phyloP scores from a whole-genome alignment of 1,140 invertebrate species.

The Rhyzopertha dominica region DNA sequence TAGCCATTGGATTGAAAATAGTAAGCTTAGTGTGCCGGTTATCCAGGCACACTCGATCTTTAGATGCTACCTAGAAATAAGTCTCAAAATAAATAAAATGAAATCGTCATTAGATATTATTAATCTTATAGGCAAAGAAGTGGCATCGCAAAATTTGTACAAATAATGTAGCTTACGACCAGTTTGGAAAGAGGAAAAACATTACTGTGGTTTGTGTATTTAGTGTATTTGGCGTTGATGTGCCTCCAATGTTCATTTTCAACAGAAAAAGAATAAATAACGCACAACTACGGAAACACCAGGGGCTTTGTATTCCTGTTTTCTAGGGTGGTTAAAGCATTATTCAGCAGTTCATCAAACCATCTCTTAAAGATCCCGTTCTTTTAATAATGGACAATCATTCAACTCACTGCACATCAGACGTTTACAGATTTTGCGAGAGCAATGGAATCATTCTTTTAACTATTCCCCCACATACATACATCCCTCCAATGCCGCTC shows the following conservation, averaged over 20 bases:
- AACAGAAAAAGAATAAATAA: conserved; percentile 38
- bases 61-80: too few relatives aligned
- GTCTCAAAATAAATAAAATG: too few relatives aligned
- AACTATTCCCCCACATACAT: conserved; percentile 11
- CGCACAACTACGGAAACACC: conserved; percentile 25
- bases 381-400: conserved; percentile 27
- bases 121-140: too few relatives aligned
- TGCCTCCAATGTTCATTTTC: conserved; percentile 47
- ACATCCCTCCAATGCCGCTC: neutral
- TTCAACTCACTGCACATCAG: conserved; percentile 9
- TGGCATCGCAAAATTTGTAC: too few relatives aligned
- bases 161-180: too few relatives aligned
- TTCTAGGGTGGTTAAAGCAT: conserved; percentile 39
- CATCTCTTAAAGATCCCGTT: conserved; percentile 32
- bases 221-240: conserved; percentile 40
- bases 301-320: conserved; percentile 38
- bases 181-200: conserved; percentile 47
- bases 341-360: conserved; percentile 39
- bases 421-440: conserved; percentile 7
- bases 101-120: too few relatives aligned
- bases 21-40: too few relatives aligned
- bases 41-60: too few relatives aligned
- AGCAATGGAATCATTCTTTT: conserved; percentile 8
- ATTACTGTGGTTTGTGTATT: conserved; percentile 43
- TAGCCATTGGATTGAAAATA: too few relatives aligned